Conservation (phyloP, 2,113 vertebrate species). For the Paratilapia polleni region DNA sequence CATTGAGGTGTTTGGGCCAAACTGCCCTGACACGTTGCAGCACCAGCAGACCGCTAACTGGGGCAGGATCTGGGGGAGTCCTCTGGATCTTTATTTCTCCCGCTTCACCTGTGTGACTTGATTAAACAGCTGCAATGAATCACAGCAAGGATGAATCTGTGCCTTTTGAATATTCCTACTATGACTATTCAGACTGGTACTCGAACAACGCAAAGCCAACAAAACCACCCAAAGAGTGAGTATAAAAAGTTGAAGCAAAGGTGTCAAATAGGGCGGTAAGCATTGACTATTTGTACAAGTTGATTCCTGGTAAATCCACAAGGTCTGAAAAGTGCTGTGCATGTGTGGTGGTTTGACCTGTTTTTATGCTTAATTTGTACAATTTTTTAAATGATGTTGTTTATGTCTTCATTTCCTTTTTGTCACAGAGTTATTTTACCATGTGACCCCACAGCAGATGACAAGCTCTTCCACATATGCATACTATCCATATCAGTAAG, state of each 20-base stretch:
- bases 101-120: background rate
- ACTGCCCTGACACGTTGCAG: slow-evolving; percentile 13
- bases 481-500: slow-evolving; percentile 73
- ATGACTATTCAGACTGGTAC: slow-evolving; percentile 75
- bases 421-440: slow-evolving; percentile 70
- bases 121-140: slow-evolving; percentile 59
- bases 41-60: slow-evolving; percentile 25
- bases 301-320: background rate
- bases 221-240: slow-evolving; percentile 75
- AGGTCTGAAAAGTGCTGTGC: background rate
- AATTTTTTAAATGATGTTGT: background rate
- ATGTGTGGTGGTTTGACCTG: background rate
- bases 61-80: slow-evolving; percentile 3
- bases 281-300: background rate
- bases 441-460: slow-evolving; percentile 71
- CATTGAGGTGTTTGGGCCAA: slow-evolving; percentile 27
- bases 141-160: slow-evolving; percentile 53
- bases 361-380: background rate
- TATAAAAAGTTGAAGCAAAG: slow-evolving; percentile 15
- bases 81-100: background rate
- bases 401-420: background rate
- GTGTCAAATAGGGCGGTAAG: background rate
- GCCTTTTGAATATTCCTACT: slow-evolving; percentile 71
- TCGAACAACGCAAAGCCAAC: slow-evolving; percentile 68
- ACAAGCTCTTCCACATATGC: slow-evolving; percentile 68